Percentiles rank a stretch among this genome's conserved stretches.
Conservation (phyloP, 1,140 invertebrate species). For the Mercenaria mercenaria region DNA sequence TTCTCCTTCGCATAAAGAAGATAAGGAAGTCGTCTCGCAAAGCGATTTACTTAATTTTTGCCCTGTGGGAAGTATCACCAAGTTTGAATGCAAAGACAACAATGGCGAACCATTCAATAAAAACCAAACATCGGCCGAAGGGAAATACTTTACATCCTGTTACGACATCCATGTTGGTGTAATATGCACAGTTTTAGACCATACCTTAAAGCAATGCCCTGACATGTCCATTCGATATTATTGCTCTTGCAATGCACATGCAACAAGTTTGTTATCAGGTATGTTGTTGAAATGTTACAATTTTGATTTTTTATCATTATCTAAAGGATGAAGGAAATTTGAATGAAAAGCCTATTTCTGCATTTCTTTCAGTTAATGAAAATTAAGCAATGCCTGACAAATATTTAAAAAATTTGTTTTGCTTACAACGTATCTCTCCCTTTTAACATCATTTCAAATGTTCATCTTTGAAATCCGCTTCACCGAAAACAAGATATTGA, state of each 20-base stretch:
- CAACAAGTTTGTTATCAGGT: no score
- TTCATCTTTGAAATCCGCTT: no score
- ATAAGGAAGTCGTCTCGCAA: not conserved
- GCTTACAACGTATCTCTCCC: no score
- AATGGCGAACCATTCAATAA: not conserved
- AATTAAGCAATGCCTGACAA: no score
- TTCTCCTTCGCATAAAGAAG: not conserved
- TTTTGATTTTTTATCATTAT: no score
- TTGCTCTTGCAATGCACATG: not conserved
- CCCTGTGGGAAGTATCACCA: not conserved
- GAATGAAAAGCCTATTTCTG: no score
- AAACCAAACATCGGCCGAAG: not conserved
- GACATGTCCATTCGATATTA: constrained; percentile 21
- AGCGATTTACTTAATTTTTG: not conserved
- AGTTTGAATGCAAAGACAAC: constrained; percentile 18
- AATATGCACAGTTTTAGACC: not conserved
- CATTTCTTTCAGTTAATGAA: no score
- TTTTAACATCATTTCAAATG: no score
- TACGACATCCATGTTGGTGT: not conserved
- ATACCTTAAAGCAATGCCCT: not conserved
- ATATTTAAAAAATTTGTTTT: no score
- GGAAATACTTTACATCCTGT: not conserved
- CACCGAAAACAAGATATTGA: no score
- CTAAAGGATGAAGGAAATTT: no score
- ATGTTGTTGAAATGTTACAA: no score